Evolutionary conservation across 1,140 invertebrate species (phyloP).

Genomic region (Brachionus paranguensis): DNA sequence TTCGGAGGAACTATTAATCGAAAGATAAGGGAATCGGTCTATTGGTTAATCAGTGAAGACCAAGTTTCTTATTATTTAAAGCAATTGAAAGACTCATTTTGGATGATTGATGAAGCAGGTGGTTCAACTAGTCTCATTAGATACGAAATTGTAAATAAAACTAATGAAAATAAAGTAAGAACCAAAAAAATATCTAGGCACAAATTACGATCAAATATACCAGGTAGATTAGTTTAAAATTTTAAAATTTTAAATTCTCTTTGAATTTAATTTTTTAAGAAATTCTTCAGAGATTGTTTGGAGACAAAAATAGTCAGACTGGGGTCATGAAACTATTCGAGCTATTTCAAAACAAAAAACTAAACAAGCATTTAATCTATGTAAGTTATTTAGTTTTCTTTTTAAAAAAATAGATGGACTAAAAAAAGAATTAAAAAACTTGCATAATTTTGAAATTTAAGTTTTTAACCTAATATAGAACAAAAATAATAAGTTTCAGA

Average conservation of each 20-base stretch:
- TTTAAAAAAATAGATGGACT: too few relatives aligned
- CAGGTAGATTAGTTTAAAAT: slow-evolving; percentile 45
- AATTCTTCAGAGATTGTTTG: slow-evolving; percentile 73
- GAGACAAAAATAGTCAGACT: slow-evolving; percentile 71
- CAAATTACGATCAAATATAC: slow-evolving; percentile 53
- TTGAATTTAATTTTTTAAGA: slow-evolving; percentile 53
- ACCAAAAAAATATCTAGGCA: slow-evolving; percentile 54
- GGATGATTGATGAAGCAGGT: slow-evolving; percentile 71
- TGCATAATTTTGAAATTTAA: too few relatives aligned
- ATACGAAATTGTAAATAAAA: slow-evolving; percentile 49
- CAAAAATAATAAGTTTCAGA: too few relatives aligned
- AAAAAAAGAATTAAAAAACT: too few relatives aligned
- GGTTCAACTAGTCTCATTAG: slow-evolving; percentile 52
- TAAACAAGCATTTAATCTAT: slow-evolving; percentile 86
- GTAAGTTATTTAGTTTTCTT: slow-evolving; percentile 59
- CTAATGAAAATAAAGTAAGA: slow-evolving; percentile 65
- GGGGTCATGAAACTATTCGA: slow-evolving; percentile 80
- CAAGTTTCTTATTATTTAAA: slow-evolving; percentile 82
- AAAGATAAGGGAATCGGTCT: slow-evolving; percentile 77
- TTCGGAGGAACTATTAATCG: slow-evolving; percentile 83
- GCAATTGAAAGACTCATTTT: slow-evolving; percentile 74
- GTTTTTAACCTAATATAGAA: too few relatives aligned
- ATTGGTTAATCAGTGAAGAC: slow-evolving; percentile 77
- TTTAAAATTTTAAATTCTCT: neutral
- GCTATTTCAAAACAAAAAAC: slow-evolving; percentile 71